Evolutionary conservation across 1,140 invertebrate genomes (phyloP).

Genomic region (Venturia canescens): DNA sequence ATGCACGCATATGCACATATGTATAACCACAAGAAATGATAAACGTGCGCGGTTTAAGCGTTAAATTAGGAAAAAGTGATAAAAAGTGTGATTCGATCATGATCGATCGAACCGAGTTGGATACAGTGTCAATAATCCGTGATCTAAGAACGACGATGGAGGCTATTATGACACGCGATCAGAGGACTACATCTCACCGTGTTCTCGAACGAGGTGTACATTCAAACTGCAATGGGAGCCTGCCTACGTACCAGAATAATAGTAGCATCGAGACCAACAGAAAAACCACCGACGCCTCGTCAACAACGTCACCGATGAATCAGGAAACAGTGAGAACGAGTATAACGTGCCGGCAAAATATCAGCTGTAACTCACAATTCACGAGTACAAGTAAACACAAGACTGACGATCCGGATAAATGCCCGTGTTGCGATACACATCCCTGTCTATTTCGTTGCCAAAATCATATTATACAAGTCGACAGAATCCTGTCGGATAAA

Average conservation of each 20-base stretch:
- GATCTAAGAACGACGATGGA: slow-evolving; percentile 61
- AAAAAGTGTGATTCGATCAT: slow-evolving; percentile 59
- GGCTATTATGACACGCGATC: slow-evolving; percentile 68
- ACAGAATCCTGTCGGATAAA: not conserved
- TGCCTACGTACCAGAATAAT: slow-evolving; percentile 9
- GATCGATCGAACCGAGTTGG: slow-evolving; percentile 44
- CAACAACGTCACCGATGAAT: slow-evolving; percentile 1
- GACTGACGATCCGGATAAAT: slow-evolving; percentile 38
- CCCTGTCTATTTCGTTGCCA: slow-evolving; percentile 44
- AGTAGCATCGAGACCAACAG: not conserved
- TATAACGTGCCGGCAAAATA: not conserved
- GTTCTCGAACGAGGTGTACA: slow-evolving; percentile 56
- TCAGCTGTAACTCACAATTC: not conserved
- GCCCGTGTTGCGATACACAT: slow-evolving; percentile 52
- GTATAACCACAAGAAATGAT: slow-evolving; percentile 12
- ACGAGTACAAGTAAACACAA: slow-evolving; percentile 14
- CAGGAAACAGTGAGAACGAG: slow-evolving; percentile 24
- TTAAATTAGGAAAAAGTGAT: not conserved
- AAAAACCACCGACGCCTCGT: not conserved
- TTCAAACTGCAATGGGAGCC: slow-evolving; percentile 14
- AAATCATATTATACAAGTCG: slow-evolving; percentile 36
- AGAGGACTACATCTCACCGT: slow-evolving; percentile 71
- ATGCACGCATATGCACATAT: not conserved
- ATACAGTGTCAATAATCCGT: slow-evolving; percentile 49
- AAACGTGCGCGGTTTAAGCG: slow-evolving; percentile 11